Evolutionary conservation across 2,888 invertebrate genomes (phyloP).

Genomic region (Polymixis lichenea): DNA sequence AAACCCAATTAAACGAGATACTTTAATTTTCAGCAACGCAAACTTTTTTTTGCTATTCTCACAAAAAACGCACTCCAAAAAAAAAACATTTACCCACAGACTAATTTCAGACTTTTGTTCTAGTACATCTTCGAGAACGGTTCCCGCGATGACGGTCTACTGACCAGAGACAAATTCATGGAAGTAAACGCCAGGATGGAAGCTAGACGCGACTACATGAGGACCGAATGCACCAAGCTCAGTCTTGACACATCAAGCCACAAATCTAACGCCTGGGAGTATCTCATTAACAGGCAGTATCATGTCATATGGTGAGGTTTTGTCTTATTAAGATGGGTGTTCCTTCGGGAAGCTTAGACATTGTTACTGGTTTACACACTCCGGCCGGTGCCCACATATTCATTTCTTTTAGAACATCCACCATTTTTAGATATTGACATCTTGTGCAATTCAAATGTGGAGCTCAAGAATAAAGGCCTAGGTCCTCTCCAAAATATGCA

Average conservation of each 20-base stretch:
- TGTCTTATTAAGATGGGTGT: neutral
- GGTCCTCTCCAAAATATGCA: too few species aligned
- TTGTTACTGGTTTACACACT: neutral
- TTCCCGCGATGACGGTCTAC: constrained; percentile 82
- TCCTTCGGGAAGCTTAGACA: neutral
- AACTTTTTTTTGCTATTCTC: neutral
- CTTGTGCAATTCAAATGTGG: neutral
- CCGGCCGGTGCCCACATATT: neutral
- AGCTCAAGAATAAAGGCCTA: neutral
- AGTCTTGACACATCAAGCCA: constrained; percentile 91
- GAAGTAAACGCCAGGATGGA: constrained; percentile 91
- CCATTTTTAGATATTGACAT: neutral
- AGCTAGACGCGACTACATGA: constrained; percentile 90
- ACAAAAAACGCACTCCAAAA: neutral
- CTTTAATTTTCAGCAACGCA: neutral
- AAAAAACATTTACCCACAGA: neutral
- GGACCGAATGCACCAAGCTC: constrained; percentile 91
- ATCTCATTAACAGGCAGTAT: constrained; percentile 94
- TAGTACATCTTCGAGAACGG: constrained; percentile 88
- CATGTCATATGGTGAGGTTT: constrained; percentile 93
- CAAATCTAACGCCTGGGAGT: constrained; percentile 96
- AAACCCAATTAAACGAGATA: neutral
- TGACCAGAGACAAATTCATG: constrained; percentile 88
- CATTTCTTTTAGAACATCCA: neutral
- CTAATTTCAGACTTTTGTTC: constrained; percentile 75